Conservation (phyloP, 2,797 vertebrate genomes). For the Lophius americanus region DNA sequence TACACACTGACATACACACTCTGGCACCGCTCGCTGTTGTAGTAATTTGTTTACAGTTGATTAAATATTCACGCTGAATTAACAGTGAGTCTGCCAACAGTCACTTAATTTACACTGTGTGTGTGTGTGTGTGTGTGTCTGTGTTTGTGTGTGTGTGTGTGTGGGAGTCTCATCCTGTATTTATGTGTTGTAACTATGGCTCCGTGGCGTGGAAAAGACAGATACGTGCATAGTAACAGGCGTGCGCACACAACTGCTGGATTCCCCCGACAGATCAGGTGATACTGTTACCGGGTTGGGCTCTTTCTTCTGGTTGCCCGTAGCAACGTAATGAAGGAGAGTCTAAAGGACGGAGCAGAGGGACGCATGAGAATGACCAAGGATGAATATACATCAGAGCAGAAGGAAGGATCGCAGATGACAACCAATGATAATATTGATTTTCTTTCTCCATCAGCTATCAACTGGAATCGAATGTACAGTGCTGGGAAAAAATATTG, state of each 20-base stretch:
- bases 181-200: background rate
- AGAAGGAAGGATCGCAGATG: background rate
- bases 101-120: constrained; percentile 56
- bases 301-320: constrained; percentile 62
- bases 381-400: constrained; percentile 5
- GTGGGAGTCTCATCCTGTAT: constrained; percentile 12
- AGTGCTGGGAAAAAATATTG: no score
- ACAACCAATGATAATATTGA: background rate
- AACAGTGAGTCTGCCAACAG: constrained; percentile 55
- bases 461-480: no score
- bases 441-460: background rate
- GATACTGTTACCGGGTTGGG: constrained; percentile 48
- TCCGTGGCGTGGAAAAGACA: background rate
- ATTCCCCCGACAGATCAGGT: constrained; percentile 47
- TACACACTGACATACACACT: constrained; percentile 7
- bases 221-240: constrained; percentile 5
- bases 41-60: constrained; percentile 71
- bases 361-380: constrained; percentile 17
- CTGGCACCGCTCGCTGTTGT: constrained; percentile 40
- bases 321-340: constrained; percentile 54
- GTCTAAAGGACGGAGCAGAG: constrained; percentile 25
- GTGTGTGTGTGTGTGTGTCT: constrained; percentile 24
- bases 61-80: constrained; percentile 74
- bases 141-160: constrained; percentile 10
- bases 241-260: constrained; percentile 47